Evolutionary conservation across 1,140 invertebrate species (phyloP), one percentile per base, ranked within the genome.

Genomic region (Platorchestia sp.): DNA sequence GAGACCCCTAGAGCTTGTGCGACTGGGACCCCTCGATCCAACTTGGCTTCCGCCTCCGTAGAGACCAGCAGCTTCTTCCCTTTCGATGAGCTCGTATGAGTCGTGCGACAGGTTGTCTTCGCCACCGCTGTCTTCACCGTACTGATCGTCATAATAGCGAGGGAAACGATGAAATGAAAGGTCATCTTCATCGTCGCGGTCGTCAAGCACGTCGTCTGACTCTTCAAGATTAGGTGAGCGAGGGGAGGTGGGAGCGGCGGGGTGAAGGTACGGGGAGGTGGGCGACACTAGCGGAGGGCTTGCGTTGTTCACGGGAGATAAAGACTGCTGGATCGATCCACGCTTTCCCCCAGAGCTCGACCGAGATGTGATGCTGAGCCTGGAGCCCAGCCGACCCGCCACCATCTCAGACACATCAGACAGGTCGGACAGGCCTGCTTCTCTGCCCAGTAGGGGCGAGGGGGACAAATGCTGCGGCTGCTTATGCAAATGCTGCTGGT

Each of bases 91-190:
- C 97, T 99, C 98, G 97, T 99, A 99, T 96, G 98, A 99, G 97
- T 99, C 98, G 97, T 99, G 98, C 27, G 98, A 98, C 7, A 99
- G 97, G 97, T 99, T 98, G 97, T 99, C 98, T 45, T 93, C 91
- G 97, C 98, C 98, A 0, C 44, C 96, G 40, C 96, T 95, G 95
- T 97, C 96, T 22, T 96, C 96, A 42, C 95, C 95, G 95, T 96
- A 96, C 53, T 95, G 95, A 95, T 96, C 96, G 95, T 96, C 96
- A 47, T 95, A 95, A 87, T 95, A 95, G 10, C 91, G 91, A 47
- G 91, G 91, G 45, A 93, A 93, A 7, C 91, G 95, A 44, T 86
- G 86, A 51, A 87, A 89, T 6, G 51, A 95, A 27, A 95, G 45
- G 42, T 91, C 53, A 43, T 87, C 95, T 93, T 87, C 95, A 16